A percentile compares a stretch with the other conserved stretches of the same genome.
phyloP scores from a whole-genome alignment of 2,888 invertebrate species.

The Ophioninae sp. region DNA sequence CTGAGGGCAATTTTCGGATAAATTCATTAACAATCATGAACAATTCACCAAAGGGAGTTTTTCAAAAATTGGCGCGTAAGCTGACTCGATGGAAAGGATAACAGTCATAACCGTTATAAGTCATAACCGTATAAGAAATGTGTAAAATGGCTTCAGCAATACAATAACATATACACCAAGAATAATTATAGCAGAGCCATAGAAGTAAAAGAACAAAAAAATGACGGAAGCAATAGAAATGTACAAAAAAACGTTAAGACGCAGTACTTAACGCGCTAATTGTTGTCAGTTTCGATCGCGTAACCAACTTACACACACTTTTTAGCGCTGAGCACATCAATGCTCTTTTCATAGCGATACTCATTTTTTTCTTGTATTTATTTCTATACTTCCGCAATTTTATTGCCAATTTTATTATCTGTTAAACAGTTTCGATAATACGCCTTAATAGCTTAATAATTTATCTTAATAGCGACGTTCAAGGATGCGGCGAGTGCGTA shows the following conservation, averaged over 20 bases:
- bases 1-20: background rate
- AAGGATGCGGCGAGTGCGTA: background rate
- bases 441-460: background rate
- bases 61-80: conserved; percentile 37
- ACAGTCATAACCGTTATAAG: conserved; percentile 17
- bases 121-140: conserved; percentile 52
- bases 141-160: background rate
- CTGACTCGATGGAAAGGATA: conserved; percentile 41
- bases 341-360: background rate
- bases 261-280: conserved; percentile 19
- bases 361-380: background rate
- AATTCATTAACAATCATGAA: background rate
- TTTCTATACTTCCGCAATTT: background rate
- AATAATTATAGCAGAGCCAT: conserved; percentile 23
- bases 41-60: conserved; percentile 49
- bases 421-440: background rate
- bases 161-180: background rate
- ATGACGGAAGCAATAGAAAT: conserved; percentile 32
- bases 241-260: conserved; percentile 20
- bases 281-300: conserved; percentile 17
- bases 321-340: background rate
- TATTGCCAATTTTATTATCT: background rate
- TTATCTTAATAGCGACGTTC: background rate
- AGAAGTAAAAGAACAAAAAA: conserved; percentile 4
- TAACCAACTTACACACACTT: background rate